These are phyloP conservation scores for Microplitis deprimator DNA, from an alignment of 2,888 invertebrate genomes.

Conservation along the genomic window DNA sequence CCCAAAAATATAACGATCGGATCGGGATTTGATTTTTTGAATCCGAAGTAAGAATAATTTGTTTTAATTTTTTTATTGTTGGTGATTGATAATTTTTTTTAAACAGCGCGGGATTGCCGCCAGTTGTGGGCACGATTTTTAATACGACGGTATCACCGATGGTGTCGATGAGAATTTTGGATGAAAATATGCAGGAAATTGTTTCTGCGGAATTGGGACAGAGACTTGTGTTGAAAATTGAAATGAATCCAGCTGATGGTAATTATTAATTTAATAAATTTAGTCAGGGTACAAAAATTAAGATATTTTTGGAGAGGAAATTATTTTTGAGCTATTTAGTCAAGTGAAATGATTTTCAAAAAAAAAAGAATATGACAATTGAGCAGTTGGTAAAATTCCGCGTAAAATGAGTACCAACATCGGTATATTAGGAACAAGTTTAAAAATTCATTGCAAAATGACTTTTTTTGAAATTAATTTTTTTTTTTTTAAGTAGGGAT, in stretches of 20 bases:
- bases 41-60: constrained; percentile 71
- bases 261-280: constrained; percentile 29
- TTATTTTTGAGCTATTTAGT: no score
- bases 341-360: no score
- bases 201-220: constrained; percentile 80
- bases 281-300: not conserved
- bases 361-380: no score
- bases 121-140: constrained; percentile 72
- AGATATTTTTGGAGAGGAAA: no score
- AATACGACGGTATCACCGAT: constrained; percentile 73
- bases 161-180: constrained; percentile 76
- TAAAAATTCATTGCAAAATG: no score
- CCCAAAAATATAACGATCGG: constrained; percentile 73
- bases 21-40: constrained; percentile 74
- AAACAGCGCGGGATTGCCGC: constrained; percentile 65
- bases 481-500: no score
- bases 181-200: constrained; percentile 74
- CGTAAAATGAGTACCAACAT: no score
- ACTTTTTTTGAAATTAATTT: no score
- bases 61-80: not conserved
- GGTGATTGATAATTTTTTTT: not conserved
- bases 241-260: constrained; percentile 75
- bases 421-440: no score
- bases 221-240: constrained; percentile 77
- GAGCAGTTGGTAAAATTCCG: no score